These are phyloP conservation scores for Denticeps clupeoides DNA, from an alignment of 2,797 vertebrate species.

Conservation along the genomic window DNA sequence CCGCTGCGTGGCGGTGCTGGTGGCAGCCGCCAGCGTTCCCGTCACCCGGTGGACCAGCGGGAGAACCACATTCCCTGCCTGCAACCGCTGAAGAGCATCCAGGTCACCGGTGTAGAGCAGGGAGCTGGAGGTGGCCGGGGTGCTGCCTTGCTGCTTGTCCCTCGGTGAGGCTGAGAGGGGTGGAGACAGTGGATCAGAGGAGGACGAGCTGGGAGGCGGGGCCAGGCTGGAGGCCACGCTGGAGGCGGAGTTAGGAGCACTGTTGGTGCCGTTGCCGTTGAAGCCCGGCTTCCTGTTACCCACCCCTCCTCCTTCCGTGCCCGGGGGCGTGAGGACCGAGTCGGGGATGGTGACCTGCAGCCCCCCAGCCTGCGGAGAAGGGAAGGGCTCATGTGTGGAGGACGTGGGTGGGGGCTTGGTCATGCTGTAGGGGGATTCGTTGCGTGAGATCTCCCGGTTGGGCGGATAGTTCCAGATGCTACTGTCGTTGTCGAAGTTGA, in stretches of 20 bases:
- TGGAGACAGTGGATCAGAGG: slow-evolving; percentile 86
- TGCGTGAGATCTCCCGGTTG: slow-evolving; percentile 94
- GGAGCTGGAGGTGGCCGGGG: slow-evolving; percentile 72
- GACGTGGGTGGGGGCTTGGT: no score
- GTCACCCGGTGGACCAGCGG: slow-evolving; percentile 91
- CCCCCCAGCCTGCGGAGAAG: slow-evolving; percentile 72
- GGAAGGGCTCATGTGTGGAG: slow-evolving; percentile 84
- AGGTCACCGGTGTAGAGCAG: slow-evolving; percentile 91
- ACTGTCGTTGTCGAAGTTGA: slow-evolving; percentile 99
- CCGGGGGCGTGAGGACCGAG: slow-evolving; percentile 91
- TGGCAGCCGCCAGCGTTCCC: slow-evolving; percentile 78
- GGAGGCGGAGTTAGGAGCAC: slow-evolving; percentile 60
- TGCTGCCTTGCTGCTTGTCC: slow-evolving; percentile 85
- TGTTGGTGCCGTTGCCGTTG: slow-evolving; percentile 63
- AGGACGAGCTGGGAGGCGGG: slow-evolving; percentile 47
- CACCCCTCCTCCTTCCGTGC: slow-evolving; percentile 71
- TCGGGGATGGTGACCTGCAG: slow-evolving; percentile 92
- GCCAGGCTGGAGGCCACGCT: slow-evolving; percentile 56
- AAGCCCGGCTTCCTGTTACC: slow-evolving; percentile 77
- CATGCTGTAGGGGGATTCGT: slow-evolving; percentile 97
- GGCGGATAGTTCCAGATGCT: slow-evolving; percentile 99
- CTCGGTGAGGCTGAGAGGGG: slow-evolving; percentile 95
- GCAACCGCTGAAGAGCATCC: slow-evolving; percentile 90
- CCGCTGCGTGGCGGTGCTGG: slow-evolving; percentile 78
- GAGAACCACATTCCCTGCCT: slow-evolving; percentile 88